A percentile compares a stretch with the other conserved stretches of the same genome.
These are phyloP conservation scores for Nymphalis urticae DNA, from an alignment of 2,888 invertebrate species.

Conservation along the genomic window DNA sequence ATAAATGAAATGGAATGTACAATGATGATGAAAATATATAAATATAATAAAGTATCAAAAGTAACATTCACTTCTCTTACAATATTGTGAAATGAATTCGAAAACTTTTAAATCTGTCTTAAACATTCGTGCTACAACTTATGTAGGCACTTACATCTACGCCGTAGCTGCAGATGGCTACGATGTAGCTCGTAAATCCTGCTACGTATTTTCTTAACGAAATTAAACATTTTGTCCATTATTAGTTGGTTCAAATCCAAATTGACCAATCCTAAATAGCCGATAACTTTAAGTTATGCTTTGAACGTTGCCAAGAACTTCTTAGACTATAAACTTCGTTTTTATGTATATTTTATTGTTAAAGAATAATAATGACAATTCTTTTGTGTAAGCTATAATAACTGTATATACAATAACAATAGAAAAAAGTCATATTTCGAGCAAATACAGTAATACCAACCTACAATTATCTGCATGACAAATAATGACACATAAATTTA, in stretches of 20 bases:
- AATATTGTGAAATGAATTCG: background rate
- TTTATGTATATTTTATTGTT: background rate
- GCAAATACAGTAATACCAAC: too few relatives aligned
- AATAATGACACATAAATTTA: too few relatives aligned
- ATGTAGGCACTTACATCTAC: slow-evolving; percentile 28
- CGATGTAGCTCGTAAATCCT: slow-evolving; percentile 37
- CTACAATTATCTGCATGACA: too few relatives aligned
- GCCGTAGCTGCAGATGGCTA: slow-evolving; percentile 31
- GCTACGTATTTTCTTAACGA: slow-evolving; percentile 8
- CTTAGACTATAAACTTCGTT: background rate
- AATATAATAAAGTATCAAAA: too few relatives aligned
- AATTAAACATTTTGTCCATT: background rate
- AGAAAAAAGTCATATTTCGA: too few relatives aligned
- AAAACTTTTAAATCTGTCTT: too few relatives aligned
- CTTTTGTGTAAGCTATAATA: too few relatives aligned
- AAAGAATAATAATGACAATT: background rate
- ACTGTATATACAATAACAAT: too few relatives aligned
- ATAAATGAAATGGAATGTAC: too few relatives aligned
- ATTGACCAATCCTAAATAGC: background rate
- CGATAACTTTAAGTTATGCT: background rate
- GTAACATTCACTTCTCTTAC: too few relatives aligned
- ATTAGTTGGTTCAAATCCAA: background rate
- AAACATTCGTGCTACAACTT: background rate
- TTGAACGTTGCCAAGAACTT: background rate
- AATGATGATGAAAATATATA: too few relatives aligned